These are phyloP conservation scores for Hydropotes inermis DNA, from an alignment of 2,113 vertebrate genomes.

Conservation along the genomic window DNA sequence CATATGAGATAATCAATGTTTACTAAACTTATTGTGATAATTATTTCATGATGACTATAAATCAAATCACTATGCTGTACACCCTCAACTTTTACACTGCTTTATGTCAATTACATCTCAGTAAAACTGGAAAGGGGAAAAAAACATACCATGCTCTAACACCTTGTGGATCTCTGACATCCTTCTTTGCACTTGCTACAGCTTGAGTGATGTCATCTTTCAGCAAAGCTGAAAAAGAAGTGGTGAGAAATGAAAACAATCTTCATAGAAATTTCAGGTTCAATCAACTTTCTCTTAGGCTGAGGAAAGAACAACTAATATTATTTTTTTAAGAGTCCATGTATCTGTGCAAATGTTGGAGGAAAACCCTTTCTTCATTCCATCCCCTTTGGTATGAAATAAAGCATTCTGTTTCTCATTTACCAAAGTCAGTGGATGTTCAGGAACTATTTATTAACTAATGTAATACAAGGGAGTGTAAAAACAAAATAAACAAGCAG, in stretches of 20 bases:
- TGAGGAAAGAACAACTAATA: background rate
- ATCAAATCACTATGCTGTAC: background rate
- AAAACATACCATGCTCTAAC: constrained; percentile 65
- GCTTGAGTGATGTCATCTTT: constrained; percentile 50
- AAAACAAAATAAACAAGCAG: background rate
- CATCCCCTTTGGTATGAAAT: background rate
- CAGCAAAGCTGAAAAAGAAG: constrained; percentile 39
- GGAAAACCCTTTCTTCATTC: background rate
- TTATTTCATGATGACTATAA: background rate
- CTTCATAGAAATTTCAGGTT: background rate
- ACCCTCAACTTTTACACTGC: background rate
- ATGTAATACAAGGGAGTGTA: background rate
- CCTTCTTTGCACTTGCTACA: constrained; percentile 55
- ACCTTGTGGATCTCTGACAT: constrained; percentile 56
- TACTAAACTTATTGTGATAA: background rate
- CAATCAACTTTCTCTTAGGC: background rate
- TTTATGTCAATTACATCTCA: background rate
- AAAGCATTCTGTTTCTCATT: background rate
- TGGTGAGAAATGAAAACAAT: background rate
- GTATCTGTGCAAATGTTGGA: background rate
- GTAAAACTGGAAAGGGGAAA: background rate
- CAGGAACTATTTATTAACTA: background rate
- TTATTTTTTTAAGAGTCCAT: background rate
- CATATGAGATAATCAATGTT: background rate
- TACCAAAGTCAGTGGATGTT: background rate